These are phyloP conservation scores for Plecotus auritus DNA, from an alignment of 2,113 vertebrate genomes.

Conservation along the genomic window DNA sequence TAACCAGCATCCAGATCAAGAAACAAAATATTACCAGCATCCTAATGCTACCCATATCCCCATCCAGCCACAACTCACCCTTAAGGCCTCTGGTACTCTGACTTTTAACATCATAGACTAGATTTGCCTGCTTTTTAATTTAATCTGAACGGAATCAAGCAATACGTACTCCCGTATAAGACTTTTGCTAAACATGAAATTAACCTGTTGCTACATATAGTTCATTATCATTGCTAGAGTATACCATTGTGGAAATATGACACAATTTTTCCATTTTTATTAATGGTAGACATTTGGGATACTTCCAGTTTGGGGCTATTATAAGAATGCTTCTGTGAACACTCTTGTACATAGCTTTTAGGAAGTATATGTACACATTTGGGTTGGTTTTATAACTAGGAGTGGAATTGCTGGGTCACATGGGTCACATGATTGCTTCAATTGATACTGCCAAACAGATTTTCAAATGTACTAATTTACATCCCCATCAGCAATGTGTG, in stretches of 20 bases:
- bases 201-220: background rate
- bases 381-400: background rate
- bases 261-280: background rate
- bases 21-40: background rate
- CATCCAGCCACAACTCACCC: background rate
- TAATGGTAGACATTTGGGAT: background rate
- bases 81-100: background rate
- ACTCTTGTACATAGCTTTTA: background rate
- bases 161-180: background rate
- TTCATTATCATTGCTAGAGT: background rate
- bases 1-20: background rate
- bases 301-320: background rate
- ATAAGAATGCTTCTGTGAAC: background rate
- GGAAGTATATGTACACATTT: background rate
- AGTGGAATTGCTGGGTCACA: background rate
- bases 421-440: background rate
- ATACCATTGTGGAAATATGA: background rate
- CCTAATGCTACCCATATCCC: no score
- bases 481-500: background rate
- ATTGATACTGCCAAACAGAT: background rate
- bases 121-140: constrained; percentile 17
- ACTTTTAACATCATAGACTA: background rate
- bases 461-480: background rate
- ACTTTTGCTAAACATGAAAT: background rate
- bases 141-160: background rate